Conservation (phyloP, 2,888 invertebrate genomes). For the Belgica antarctica region DNA sequence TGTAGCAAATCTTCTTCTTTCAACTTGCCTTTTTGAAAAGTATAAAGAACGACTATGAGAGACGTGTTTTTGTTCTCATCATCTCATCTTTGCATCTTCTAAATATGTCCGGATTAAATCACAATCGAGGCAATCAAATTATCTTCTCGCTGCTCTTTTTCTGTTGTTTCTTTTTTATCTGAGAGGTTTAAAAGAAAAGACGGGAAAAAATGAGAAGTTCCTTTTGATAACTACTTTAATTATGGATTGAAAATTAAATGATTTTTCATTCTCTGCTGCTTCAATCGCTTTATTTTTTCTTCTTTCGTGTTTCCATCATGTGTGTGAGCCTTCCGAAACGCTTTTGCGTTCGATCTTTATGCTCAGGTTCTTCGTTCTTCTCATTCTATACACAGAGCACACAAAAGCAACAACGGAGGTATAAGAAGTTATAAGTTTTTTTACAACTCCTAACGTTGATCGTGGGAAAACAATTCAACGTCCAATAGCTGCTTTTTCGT, state of each 20-base stretch:
- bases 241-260: conserved; percentile 44
- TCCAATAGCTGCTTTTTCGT: conserved; percentile 42
- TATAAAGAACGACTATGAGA: conserved; percentile 3
- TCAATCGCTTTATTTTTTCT: conserved; percentile 27
- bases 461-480: conserved; percentile 44
- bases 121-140: conserved; percentile 34
- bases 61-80: conserved; percentile 19
- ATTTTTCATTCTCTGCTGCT: conserved; percentile 38
- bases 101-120: conserved; percentile 41
- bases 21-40: too few species aligned
- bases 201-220: conserved; percentile 24
- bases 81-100: conserved; percentile 24
- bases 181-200: conserved; percentile 24
- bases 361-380: conserved; percentile 38
- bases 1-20: conserved; percentile 2
- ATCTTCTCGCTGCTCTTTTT: neutral
- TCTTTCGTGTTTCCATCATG: neutral
- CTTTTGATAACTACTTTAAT: conserved; percentile 44
- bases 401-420: neutral
- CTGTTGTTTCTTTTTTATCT: neutral
- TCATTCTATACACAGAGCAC: conserved; percentile 1
- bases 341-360: conserved; percentile 43
- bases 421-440: conserved; percentile 35
- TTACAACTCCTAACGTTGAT: conserved; percentile 43
- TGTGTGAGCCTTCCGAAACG: conserved; percentile 39